Percentiles rank a stretch among this genome's conserved stretches.
These are phyloP conservation scores for Anthoscopus minutus DNA, from an alignment of 2,113 vertebrate genomes.

Conservation along the genomic window DNA sequence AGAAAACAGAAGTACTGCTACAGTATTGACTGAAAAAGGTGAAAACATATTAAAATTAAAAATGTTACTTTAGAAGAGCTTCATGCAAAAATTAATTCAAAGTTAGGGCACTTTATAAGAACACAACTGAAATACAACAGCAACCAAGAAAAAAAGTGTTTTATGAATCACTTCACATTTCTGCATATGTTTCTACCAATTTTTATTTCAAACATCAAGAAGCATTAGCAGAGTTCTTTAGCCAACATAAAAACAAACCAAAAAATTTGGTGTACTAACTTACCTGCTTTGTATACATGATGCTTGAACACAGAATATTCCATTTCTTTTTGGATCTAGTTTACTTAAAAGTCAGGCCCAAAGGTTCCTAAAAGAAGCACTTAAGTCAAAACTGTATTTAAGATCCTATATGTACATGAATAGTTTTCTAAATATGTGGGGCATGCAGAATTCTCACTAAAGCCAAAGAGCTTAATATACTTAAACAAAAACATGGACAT, in stretches of 20 bases:
- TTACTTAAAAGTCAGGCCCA: not conserved
- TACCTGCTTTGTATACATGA: not conserved
- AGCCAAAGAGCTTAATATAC: not conserved
- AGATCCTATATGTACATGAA: not conserved
- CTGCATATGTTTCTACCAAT: not conserved
- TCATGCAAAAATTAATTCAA: not conserved
- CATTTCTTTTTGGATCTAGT: not conserved
- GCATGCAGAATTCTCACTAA: not conserved
- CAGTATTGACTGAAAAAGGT: not conserved
- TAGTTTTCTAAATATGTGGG: not conserved
- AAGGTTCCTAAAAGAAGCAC: not conserved
- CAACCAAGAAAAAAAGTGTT: not conserved
- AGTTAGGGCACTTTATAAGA: not conserved
- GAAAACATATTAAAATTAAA: not conserved
- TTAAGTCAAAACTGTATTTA: not conserved
- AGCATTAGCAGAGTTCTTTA: not conserved
- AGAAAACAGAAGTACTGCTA: not conserved
- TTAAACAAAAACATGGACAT: not conserved
- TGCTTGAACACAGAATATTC: not conserved
- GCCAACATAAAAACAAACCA: not conserved
- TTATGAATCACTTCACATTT: not conserved
- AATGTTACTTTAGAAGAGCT: not conserved
- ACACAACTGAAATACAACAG: not conserved
- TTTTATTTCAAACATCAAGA: not conserved
- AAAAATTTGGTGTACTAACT: not conserved